These are phyloP conservation scores for Baccha elongata DNA, from an alignment of 2,888 invertebrate genomes.

Conservation along the genomic window DNA sequence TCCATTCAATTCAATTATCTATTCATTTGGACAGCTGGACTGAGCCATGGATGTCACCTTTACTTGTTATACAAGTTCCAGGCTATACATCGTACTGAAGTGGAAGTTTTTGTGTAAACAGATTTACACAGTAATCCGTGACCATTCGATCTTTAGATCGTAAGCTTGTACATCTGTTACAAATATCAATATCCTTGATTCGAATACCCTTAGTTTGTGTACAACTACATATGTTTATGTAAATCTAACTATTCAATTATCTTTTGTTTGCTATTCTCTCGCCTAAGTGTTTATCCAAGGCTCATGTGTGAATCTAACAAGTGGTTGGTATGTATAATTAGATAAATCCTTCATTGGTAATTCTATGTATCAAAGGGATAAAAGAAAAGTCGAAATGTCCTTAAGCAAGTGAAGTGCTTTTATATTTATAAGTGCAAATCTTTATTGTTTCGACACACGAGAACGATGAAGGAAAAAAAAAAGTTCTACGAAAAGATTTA, in stretches of 20 bases:
- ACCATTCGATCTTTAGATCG: slow-evolving; percentile 1
- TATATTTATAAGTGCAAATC: slow-evolving; percentile 37
- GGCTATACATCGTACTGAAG: background rate
- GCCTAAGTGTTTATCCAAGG: slow-evolving; percentile 22
- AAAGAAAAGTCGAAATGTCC: slow-evolving; percentile 1
- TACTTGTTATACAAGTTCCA: background rate
- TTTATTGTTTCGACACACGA: slow-evolving; percentile 8
- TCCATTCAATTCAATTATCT: slow-evolving; percentile 46
- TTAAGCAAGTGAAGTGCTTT: slow-evolving; percentile 2
- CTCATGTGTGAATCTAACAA: slow-evolving; percentile 23
- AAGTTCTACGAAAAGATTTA: slow-evolving; percentile 11
- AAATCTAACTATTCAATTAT: slow-evolving; percentile 25
- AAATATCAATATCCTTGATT: slow-evolving; percentile 10
- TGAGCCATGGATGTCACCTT: background rate
- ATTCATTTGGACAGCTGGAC: slow-evolving; percentile 10
- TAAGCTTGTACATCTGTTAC: background rate
- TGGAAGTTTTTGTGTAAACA: slow-evolving; percentile 13
- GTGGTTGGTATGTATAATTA: slow-evolving; percentile 42
- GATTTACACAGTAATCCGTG: slow-evolving; percentile 24
- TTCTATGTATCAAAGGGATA: slow-evolving; percentile 13
- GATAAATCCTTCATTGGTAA: slow-evolving; percentile 51
- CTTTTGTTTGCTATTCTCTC: slow-evolving; percentile 20
- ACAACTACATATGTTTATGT: background rate
- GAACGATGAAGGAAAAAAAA: slow-evolving; percentile 9
- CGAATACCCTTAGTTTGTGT: background rate